These are phyloP conservation scores for Carassius auratus DNA, from an alignment of 2,113 vertebrate species.

Conservation along the genomic window DNA sequence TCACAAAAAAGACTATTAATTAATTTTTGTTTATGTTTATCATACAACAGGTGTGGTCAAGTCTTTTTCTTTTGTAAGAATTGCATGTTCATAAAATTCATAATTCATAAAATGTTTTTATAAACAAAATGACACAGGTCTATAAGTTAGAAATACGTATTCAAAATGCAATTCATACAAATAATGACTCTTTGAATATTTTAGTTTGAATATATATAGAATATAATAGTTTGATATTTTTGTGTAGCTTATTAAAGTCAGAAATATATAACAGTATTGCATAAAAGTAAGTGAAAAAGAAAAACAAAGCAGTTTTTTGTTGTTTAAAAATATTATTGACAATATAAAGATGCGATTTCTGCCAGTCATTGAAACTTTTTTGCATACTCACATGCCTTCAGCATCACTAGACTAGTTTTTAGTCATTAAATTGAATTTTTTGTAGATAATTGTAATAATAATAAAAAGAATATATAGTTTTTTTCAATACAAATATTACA, in stretches of 20 bases:
- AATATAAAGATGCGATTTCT: neutral
- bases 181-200: neutral
- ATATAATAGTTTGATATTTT: neutral
- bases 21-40: too few species aligned
- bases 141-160: too few species aligned
- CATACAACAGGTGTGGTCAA: neutral
- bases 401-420: neutral
- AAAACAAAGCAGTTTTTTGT: neutral
- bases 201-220: too few species aligned
- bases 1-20: neutral
- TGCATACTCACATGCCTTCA: too few species aligned
- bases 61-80: neutral
- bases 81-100: too few species aligned
- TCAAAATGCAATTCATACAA: neutral
- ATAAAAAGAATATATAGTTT: too few species aligned
- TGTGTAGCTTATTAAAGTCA: neutral
- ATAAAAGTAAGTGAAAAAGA: neutral
- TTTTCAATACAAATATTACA: neutral
- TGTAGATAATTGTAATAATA: neutral
- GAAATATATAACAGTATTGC: too few species aligned
- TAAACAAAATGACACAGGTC: too few species aligned
- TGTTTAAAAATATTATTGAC: neutral
- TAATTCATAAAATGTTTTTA: too few species aligned
- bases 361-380: too few species aligned
- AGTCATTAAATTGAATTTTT: neutral